Conservation (phyloP, 2,113 vertebrate species). For the Chloroceryle aenea region DNA sequence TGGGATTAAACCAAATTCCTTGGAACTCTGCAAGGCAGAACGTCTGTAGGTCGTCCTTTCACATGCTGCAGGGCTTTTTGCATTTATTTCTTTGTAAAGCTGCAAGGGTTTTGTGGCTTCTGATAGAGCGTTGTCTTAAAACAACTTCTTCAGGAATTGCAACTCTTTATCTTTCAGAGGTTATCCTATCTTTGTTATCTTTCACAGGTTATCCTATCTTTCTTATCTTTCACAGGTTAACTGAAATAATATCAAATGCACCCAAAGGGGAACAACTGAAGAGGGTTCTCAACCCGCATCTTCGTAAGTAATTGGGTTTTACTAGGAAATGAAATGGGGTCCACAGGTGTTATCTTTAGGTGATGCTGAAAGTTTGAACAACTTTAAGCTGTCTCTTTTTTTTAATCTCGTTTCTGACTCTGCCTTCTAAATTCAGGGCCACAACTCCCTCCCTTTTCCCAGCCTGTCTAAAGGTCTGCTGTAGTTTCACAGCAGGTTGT, state of each 20-base stretch:
- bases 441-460: background rate
- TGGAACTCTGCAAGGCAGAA: background rate
- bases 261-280: slow-evolving; percentile 90
- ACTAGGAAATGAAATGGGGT: background rate
- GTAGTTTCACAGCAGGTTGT: background rate
- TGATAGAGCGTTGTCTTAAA: fast-evolving
- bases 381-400: background rate
- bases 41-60: background rate
- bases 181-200: too few relatives aligned
- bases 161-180: too few relatives aligned
- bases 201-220: slow-evolving; percentile 80
- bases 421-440: background rate
- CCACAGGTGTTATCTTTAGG: fast-evolving
- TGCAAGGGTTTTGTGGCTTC: background rate
- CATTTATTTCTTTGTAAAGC: background rate
- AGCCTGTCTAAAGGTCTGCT: background rate
- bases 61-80: fast-evolving
- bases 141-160: background rate
- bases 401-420: background rate
- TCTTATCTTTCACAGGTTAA: slow-evolving; percentile 76
- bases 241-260: slow-evolving; percentile 83
- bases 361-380: background rate
- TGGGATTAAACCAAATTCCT: background rate
- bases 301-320: slow-evolving; percentile 82
- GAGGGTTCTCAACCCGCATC: slow-evolving; percentile 89